These are phyloP conservation scores for Sphaerodactylus townsendi DNA, from an alignment of 2,113 vertebrate species.

Conservation along the genomic window DNA sequence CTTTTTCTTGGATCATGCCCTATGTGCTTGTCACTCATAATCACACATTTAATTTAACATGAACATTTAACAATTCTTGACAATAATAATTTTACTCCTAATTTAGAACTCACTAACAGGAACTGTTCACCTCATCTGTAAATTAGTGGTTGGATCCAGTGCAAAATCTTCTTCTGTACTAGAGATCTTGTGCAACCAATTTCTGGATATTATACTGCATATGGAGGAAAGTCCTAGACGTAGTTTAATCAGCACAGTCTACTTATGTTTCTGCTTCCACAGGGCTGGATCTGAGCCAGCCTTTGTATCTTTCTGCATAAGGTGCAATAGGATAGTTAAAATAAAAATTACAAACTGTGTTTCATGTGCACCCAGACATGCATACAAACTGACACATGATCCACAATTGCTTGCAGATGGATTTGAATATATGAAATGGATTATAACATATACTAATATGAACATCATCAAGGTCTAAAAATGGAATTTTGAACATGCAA, in stretches of 20 bases:
- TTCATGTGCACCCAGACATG: constrained; percentile 30
- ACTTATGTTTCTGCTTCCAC: too few species aligned
- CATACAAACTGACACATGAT: constrained; percentile 72
- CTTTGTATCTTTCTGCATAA: constrained; percentile 55
- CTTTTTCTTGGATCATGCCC: not conserved
- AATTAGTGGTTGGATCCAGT: not conserved
- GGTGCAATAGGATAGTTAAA: constrained; percentile 59
- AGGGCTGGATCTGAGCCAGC: too few species aligned
- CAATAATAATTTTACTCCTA: constrained; percentile 36
- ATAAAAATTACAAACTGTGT: constrained; percentile 47
- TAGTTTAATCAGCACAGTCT: too few species aligned
- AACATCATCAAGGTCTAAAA: constrained; percentile 40
- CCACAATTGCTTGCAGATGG: constrained; percentile 63
- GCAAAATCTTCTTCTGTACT: too few species aligned
- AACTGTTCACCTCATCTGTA: constrained; percentile 41
- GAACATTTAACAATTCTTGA: constrained; percentile 52
- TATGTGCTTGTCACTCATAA: constrained; percentile 17
- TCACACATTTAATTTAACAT: constrained; percentile 47
- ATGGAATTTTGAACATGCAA: constrained; percentile 27
- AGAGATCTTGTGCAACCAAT: too few species aligned
- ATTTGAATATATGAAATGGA: constrained; percentile 49
- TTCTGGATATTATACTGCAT: too few species aligned
- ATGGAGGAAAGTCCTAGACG: too few species aligned
- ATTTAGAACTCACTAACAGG: constrained; percentile 51
- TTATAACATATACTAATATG: constrained; percentile 47